A percentile compares a stretch with the other conserved stretches of the same genome.
Evolutionary conservation across 2,797 vertebrate genomes (phyloP).

Genomic region (Bovichtus diacanthus): DNA sequence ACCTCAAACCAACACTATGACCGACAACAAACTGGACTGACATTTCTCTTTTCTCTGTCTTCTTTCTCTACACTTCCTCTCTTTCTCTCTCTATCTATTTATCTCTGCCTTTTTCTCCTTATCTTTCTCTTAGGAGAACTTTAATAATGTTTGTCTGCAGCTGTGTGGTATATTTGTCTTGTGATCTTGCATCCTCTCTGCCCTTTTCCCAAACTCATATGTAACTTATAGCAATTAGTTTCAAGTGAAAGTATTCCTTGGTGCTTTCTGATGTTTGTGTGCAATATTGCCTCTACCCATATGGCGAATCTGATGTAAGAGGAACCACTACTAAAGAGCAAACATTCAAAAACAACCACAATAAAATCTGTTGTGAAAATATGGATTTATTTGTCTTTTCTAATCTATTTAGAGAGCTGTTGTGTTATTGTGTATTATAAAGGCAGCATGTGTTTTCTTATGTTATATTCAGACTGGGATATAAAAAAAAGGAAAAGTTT

Average conservation of each 20-base stretch:
- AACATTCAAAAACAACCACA: constrained; percentile 88
- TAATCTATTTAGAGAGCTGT: not conserved
- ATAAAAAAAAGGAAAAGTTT: too few relatives aligned
- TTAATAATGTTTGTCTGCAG: constrained; percentile 95
- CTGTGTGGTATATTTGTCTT: constrained; percentile 95
- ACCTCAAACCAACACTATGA: constrained; percentile 55
- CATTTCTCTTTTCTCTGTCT: constrained; percentile 62
- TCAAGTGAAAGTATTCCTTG: constrained; percentile 96
- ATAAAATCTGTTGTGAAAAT: constrained; percentile 92
- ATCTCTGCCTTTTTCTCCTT: constrained; percentile 79
- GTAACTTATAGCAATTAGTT: constrained; percentile 96
- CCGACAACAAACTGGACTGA: constrained; percentile 57
- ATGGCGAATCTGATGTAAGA: constrained; percentile 94
- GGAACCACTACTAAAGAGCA: constrained; percentile 86
- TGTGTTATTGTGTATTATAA: not conserved
- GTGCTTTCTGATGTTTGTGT: constrained; percentile 99
- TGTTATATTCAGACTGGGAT: not conserved
- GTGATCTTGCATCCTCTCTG: constrained; percentile 94
- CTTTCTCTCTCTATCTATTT: constrained; percentile 68
- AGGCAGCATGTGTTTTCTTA: not conserved
- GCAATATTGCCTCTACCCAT: constrained; percentile 93
- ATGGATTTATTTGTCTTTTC: constrained; percentile 11
- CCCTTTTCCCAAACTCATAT: constrained; percentile 90
- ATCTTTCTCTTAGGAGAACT: constrained; percentile 92
- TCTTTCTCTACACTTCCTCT: constrained; percentile 74